Base-by-base conservation (phyloP, 2,113 vertebrate species). In the Scophthalmus maximus region DNA sequence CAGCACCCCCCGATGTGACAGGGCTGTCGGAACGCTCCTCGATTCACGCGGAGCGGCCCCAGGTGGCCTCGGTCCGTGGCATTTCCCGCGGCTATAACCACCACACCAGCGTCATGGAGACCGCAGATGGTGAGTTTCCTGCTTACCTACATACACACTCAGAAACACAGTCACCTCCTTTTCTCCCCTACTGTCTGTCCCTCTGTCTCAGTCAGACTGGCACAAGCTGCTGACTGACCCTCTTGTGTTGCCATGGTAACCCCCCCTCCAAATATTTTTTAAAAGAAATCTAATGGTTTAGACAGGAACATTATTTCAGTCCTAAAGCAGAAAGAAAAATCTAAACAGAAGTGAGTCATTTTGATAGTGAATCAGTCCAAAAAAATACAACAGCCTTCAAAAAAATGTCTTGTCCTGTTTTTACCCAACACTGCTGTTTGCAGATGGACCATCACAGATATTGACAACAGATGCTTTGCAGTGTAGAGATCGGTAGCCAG, bases 1-100 rank as follows among this genome's bases (percentile, higher is more conserved):
- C 92, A 46, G 95, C 96, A 2, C 97, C 97, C 63, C 97, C 97
- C 0, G 97, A 98, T 7, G 97, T 98, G 86, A 99, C 97, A 0
- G 96, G 96, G 76, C 93, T 97, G 44, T 91, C 92, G 46, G 95
- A 95, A 65, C 93, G 92, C 53, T 75, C 91, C 58, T 86, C 90
- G 3, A 79, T 89, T 72, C 92, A 91, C 1, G 55, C 62, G 17
- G 96, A 97, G 82, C 93, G 87, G 47, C 94, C 95, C 0, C 96
- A 95, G 86, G 91, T 95, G 23, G 92, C 94, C 2, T 95, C 96
- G 0, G 92, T 96, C 62, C 93, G 95, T 88, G 95, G 95, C 30
- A 70, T 94, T 55, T 93, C 96, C 68, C 94, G 93, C 11, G 92
- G 94, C 80, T 87, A 91, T 88, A 95, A 91, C 87, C 88, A 92